A percentile compares a stretch with the other conserved stretches of the same genome.
phyloP scores from a whole-genome alignment of 2,797 vertebrate genomes.

The Eutrigla gurnardus region DNA sequence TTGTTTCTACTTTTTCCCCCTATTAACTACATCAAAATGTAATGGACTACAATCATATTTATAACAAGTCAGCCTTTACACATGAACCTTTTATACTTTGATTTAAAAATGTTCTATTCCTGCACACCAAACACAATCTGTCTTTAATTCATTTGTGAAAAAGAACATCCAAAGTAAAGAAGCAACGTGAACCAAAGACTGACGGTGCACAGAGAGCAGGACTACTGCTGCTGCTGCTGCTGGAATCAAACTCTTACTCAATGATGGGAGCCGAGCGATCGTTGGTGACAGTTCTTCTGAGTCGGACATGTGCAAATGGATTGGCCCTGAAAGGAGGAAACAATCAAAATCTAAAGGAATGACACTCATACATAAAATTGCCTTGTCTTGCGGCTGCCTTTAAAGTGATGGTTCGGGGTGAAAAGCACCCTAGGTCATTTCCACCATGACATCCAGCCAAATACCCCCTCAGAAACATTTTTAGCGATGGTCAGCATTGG shows the following conservation, averaged over 20 bases:
- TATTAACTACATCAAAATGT: constrained; percentile 16
- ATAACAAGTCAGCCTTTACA: constrained; percentile 25
- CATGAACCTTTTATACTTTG: constrained; percentile 9
- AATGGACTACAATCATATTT: constrained; percentile 28
- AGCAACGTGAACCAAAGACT: constrained; percentile 22
- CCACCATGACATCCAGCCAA: too few relatives aligned
- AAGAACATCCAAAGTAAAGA: constrained; percentile 33
- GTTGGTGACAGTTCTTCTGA: constrained; percentile 90
- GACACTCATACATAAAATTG: neutral
- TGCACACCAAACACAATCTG: constrained; percentile 31
- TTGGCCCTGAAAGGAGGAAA: constrained; percentile 80
- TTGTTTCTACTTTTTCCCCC: constrained; percentile 15
- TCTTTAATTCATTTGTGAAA: constrained; percentile 29
- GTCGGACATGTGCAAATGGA: constrained; percentile 88
- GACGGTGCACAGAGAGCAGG: constrained; percentile 27
- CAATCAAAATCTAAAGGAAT: neutral
- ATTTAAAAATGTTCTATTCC: constrained; percentile 28
- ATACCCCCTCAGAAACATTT: too few relatives aligned
- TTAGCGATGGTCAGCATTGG: too few relatives aligned
- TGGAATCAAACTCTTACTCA: constrained; percentile 72
- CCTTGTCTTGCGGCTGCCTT: too few relatives aligned
- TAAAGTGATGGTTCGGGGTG: too few relatives aligned
- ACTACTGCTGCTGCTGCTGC: constrained; percentile 6
- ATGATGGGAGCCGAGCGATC: constrained; percentile 91
- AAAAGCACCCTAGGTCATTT: too few relatives aligned